Base-by-base conservation (phyloP, 37 sponge, comb jelly and placozoan species). In the Oscarella lobularis region DNA sequence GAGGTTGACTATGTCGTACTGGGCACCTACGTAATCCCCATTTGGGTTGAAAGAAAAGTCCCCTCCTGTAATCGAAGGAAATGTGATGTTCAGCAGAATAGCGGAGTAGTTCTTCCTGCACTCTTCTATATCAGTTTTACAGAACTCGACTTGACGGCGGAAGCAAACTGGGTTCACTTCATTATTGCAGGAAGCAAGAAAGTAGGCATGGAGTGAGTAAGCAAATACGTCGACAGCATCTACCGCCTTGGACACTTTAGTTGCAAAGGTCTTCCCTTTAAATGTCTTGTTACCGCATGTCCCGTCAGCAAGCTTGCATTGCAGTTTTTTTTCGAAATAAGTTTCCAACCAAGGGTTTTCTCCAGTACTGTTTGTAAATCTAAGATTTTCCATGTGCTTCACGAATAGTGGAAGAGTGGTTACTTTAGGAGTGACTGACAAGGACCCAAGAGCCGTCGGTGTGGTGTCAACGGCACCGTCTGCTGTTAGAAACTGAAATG, bases 211-310 rank as follows among this genome's bases (percentile, higher is more conserved):
- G 0, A 90, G 72, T 32, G 95, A 87, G 71, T 80, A 48, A 2
- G 95, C 95, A 72, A 69, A 68, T 0, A 83, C 80, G 67, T 84
- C 81, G 0, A 90, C 88, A 68, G 95, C 91, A 82, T 94, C 95
- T 14, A 90, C 82, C 6, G 81, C 85, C 31, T 88, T 74, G 0
- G 91, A 86, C 20, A 87, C 72, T 3, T 81, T 77, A 14, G 71
- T 81, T 31, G 81, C 85, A 38, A 90, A 86, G 27, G 54, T 35
- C 73, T 85, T 90, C 1, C 37, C 38, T 20, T 72, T 20, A n/a
- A n/a, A n/a, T n/a, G n/a, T n/a, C n/a, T n/a, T n/a, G n/a, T n/a
- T n/a, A n/a, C n/a, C n/a, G n/a, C n/a, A n/a, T n/a, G n/a, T n/a
- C n/a, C n/a, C n/a, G n/a, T n/a, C n/a, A 38, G 73, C 89, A 66